Percentiles rank a stretch among this genome's conserved stretches.
Evolutionary conservation across 2,797 vertebrate genomes (phyloP).

Genomic region (Pygocentrus nattereri): DNA sequence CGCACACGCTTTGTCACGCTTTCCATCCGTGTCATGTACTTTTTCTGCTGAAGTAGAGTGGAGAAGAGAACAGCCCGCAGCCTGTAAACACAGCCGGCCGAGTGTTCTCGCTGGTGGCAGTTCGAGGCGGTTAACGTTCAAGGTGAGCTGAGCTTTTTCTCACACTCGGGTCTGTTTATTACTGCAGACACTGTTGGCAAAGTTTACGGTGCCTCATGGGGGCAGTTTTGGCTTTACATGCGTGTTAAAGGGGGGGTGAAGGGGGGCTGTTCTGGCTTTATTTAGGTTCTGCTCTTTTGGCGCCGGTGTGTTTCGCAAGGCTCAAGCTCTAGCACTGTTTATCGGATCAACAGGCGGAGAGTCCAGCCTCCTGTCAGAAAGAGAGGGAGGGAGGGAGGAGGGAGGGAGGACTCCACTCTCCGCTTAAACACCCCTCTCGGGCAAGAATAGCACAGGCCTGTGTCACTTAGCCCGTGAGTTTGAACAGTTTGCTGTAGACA

Average conservation of each 20-base stretch:
- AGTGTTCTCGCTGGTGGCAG: conserved; percentile 8
- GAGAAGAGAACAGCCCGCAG: background rate
- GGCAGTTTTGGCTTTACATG: background rate
- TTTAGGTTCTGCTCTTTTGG: conserved; percentile 31
- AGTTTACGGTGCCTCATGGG: background rate
- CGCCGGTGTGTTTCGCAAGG: conserved; percentile 54
- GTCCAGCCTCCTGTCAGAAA: conserved; percentile 22
- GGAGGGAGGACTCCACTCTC: background rate
- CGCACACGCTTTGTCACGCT: background rate
- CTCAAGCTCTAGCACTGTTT: conserved; percentile 15
- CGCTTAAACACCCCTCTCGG: background rate
- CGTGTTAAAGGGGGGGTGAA: background rate
- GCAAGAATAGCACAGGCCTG: background rate
- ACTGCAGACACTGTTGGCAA: background rate
- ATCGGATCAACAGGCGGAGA: conserved; percentile 71
- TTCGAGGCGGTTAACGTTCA: background rate
- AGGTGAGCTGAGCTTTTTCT: conserved; percentile 22
- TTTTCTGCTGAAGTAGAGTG: conserved; percentile 37
- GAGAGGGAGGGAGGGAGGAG: background rate
- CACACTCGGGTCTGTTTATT: background rate
- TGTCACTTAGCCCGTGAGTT: background rate
- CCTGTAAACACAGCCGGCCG: conserved; percentile 74
- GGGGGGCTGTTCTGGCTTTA: background rate
- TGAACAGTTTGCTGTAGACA: background rate
- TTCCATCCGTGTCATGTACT: conserved; percentile 64